Evolutionary conservation across 2,797 vertebrate species (phyloP).

Genomic region (Myotis planiceps): DNA sequence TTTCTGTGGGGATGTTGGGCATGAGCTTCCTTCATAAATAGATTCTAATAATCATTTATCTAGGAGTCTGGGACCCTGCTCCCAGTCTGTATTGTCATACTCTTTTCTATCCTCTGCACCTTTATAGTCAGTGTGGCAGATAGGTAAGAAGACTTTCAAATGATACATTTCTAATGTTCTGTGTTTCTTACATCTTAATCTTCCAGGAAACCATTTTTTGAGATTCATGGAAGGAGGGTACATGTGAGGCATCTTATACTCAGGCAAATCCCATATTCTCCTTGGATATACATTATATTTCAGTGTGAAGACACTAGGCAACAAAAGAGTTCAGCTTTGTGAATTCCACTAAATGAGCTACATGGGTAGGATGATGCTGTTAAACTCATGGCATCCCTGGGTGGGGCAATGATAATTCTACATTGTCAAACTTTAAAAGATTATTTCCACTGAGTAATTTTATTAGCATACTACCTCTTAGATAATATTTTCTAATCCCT

Average conservation of each 20-base stretch:
- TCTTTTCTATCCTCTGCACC: neutral
- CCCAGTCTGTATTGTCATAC: neutral
- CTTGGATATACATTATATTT: neutral
- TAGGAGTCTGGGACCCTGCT: neutral
- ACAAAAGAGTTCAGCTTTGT: neutral
- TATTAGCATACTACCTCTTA: neutral
- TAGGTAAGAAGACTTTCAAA: neutral
- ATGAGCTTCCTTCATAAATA: neutral
- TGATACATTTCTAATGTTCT: neutral
- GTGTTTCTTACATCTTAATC: constrained; percentile 37
- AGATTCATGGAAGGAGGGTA: neutral
- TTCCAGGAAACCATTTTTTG: neutral
- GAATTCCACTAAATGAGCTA: neutral
- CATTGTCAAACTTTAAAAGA: neutral
- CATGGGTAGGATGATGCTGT: neutral
- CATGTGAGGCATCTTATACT: neutral
- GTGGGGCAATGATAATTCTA: neutral
- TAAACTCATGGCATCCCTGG: neutral
- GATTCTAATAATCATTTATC: neutral
- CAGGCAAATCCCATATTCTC: neutral
- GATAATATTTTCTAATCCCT: neutral
- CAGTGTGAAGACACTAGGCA: neutral
- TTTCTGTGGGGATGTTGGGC: neutral
- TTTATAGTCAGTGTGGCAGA: neutral
- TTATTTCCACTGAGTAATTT: neutral